phyloP scores from a whole-genome alignment of 2,797 vertebrate species.

The Brachyalestes nurse region DNA sequence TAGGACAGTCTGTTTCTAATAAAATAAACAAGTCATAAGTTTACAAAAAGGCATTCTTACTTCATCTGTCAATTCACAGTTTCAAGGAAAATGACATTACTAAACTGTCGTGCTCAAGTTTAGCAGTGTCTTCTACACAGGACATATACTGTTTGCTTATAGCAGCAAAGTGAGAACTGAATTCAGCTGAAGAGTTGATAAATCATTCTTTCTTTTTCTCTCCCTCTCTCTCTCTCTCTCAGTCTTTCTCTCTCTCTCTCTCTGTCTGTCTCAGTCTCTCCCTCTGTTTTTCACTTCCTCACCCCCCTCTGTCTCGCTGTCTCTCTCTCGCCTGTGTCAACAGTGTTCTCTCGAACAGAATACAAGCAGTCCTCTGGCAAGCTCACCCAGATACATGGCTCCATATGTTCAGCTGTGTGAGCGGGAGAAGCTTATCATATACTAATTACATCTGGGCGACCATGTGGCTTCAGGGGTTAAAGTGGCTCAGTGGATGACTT shows the following conservation, averaged over 20 bases:
- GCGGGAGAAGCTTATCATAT: slow-evolving; percentile 60
- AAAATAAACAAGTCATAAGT: no score
- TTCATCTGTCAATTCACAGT: no score
- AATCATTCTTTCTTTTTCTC: slow-evolving; percentile 15
- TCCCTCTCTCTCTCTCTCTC: slow-evolving; percentile 17
- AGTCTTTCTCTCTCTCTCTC: not conserved
- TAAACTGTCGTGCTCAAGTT: no score
- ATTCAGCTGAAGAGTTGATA: slow-evolving; percentile 25
- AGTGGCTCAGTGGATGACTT: not conserved
- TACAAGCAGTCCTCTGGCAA: slow-evolving; percentile 47
- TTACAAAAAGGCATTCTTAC: no score
- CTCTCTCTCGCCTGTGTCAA: slow-evolving; percentile 1
- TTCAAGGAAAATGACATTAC: no score
- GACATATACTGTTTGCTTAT: slow-evolving; percentile 16
- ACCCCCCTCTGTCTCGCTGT: not conserved
- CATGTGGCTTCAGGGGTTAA: slow-evolving; percentile 46
- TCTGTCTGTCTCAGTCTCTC: slow-evolving; percentile 28
- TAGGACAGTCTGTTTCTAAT: no score
- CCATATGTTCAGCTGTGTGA: slow-evolving; percentile 60
- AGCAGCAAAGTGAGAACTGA: slow-evolving; percentile 16
- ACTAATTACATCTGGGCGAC: slow-evolving; percentile 67
- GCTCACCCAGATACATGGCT: slow-evolving; percentile 52
- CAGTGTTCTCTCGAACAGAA: slow-evolving; percentile 14
- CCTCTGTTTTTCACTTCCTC: not conserved
- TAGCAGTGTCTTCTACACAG: not conserved